phyloP scores from a whole-genome alignment of 2,888 invertebrate genomes.

The Epsilonema sp. region DNA sequence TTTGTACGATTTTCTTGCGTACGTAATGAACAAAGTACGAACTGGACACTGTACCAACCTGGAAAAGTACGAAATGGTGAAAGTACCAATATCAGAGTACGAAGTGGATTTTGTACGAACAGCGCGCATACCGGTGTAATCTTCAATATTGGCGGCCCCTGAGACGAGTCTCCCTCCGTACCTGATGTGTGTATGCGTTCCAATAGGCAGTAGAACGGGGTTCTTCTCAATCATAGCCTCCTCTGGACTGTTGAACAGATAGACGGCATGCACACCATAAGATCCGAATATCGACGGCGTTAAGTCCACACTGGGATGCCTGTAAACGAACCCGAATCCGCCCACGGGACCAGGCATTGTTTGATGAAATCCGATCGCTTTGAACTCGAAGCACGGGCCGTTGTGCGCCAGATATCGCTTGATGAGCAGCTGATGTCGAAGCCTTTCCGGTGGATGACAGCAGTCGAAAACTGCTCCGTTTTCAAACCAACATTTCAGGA shows the following conservation, averaged over 20 bases:
- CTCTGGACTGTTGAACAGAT: not conserved
- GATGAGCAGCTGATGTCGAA: not conserved
- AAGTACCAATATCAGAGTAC: no score
- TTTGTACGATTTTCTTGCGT: no score
- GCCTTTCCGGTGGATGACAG: no score
- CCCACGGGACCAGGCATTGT: not conserved
- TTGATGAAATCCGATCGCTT: no score
- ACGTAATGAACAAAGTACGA: no score
- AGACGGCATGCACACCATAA: not conserved
- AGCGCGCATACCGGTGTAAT: no score
- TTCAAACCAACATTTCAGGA: not conserved
- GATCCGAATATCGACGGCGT: not conserved
- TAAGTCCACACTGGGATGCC: not conserved
- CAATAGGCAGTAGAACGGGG: not conserved
- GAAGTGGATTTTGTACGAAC: no score
- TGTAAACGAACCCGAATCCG: not conserved
- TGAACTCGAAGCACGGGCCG: not conserved
- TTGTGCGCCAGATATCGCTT: not conserved
- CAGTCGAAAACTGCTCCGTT: not conserved
- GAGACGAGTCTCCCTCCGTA: no score
- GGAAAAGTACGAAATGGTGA: no score
- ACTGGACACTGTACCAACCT: no score
- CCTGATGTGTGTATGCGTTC: not conserved
- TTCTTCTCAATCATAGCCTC: not conserved
- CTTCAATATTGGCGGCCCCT: no score